These are phyloP conservation scores for Vandiemenella viatica DNA, from an alignment of 2,888 invertebrate species.

Conservation along the genomic window DNA sequence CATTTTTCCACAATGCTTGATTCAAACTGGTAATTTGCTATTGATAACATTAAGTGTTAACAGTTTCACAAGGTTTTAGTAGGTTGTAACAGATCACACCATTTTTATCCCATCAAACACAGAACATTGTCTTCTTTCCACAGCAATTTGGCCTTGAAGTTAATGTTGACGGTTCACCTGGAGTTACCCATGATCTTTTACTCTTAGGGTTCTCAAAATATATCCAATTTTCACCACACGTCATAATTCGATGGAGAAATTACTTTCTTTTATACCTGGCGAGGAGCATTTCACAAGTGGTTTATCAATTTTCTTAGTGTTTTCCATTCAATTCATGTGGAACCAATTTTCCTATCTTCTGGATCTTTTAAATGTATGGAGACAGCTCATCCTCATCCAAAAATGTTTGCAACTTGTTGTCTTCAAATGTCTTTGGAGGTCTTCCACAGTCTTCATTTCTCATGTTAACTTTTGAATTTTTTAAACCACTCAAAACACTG, in stretches of 20 bases:
- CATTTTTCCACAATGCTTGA: constrained; percentile 1
- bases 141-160: constrained; percentile 3
- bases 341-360: not conserved
- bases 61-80: constrained; percentile 1
- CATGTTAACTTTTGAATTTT: constrained; percentile 3
- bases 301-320: constrained; percentile 1
- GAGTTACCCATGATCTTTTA: constrained; percentile 6
- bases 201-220: constrained; percentile 7
- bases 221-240: constrained; percentile 2
- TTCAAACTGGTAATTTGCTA: constrained; percentile 1
- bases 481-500: constrained; percentile 4
- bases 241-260: too few species aligned
- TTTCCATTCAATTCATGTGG: not conserved
- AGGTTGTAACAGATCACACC: constrained; percentile 3
- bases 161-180: constrained; percentile 1
- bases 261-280: constrained; percentile 5
- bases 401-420: constrained; percentile 3
- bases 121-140: constrained; percentile 1
- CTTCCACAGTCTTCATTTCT: constrained; percentile 3
- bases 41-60: constrained; percentile 2
- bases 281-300: constrained; percentile 5
- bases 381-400: constrained; percentile 4
- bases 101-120: not conserved
- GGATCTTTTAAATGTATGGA: not conserved
- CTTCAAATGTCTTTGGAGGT: constrained; percentile 1